A percentile compares a stretch with the other conserved stretches of the same genome.
Evolutionary conservation across 30 jellyfish, hydroid and myxozoan species (phyloP).

Genomic region (Pseudorhiza aurosa): DNA sequence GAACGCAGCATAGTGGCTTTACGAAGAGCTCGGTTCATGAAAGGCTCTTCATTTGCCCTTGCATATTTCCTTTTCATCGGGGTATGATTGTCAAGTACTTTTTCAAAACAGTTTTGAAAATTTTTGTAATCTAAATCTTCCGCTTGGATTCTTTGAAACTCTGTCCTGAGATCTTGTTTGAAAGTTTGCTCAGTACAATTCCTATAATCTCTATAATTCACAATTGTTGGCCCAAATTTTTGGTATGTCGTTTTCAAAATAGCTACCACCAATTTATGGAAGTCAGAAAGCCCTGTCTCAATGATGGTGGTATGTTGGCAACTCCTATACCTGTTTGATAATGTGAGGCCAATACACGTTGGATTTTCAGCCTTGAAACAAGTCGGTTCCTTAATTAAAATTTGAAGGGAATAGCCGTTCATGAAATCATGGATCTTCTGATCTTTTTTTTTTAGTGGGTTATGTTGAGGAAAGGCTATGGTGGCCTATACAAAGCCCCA

Average conservation of each 20-base stretch:
- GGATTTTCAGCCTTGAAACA: slow-evolving; percentile 9
- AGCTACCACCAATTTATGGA: slow-evolving; percentile 2
- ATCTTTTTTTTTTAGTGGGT: too few relatives aligned
- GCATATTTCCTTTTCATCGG: slow-evolving; percentile 25
- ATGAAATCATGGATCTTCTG: background rate
- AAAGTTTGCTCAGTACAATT: background rate
- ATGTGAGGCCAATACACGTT: background rate
- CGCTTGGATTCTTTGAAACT: background rate
- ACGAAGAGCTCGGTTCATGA: slow-evolving; percentile 33
- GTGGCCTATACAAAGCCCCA: too few relatives aligned
- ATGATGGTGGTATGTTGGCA: background rate
- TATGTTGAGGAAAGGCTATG: too few relatives aligned
- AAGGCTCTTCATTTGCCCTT: slow-evolving; percentile 16
- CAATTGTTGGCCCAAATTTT: slow-evolving; percentile 4
- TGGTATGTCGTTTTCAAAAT: slow-evolving; percentile 13
- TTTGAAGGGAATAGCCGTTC: background rate
- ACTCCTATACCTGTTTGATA: slow-evolving; percentile 4
- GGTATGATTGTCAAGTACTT: slow-evolving; percentile 9
- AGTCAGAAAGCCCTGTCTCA: slow-evolving; percentile 14
- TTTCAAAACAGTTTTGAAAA: slow-evolving; percentile 1
- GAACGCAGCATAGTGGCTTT: slow-evolving; percentile 23
- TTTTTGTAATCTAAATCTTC: slow-evolving; percentile 8
- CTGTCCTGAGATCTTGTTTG: background rate
- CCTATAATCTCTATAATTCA: slow-evolving; percentile 20
- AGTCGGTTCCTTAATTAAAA: slow-evolving; percentile 19